Evolutionary conservation across 2,888 invertebrate genomes (phyloP), one percentile per base, ranked within the genome.

Genomic region (Aphrophora alni): DNA sequence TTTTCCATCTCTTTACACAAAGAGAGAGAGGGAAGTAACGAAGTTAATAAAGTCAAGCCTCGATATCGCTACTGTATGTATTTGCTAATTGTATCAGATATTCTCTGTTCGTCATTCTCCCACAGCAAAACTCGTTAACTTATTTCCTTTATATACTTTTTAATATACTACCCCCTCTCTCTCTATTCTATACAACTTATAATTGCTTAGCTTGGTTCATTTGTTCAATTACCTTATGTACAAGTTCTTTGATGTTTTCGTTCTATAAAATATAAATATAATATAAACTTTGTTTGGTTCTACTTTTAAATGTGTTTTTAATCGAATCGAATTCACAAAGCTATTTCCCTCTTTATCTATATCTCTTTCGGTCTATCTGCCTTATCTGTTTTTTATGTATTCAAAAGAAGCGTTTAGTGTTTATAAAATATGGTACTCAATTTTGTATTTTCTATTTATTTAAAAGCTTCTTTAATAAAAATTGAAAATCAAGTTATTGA

Each of bases 1-100:
- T 82, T 82, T 82, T 82, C 82, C 80, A 80, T 82, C 82, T 80
- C 80, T 80, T 82, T 78, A 75, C 80, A 73, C 38, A 59, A 70
- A 75, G 78, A 78, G 75, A n/a, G 33, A 33, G 75, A 24, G 28
- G 33, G 38, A 21, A 21, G 76, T 70, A 80, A 74, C 28, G 24
- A 76, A 75, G 10, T 78, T 79, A 59, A 77, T 76, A 69, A 80
- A 80, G 76, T 28, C 77, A 38, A 24, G 70, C 73, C n/a, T 24
- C n/a, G n/a, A n/a, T 21, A 70, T 38, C 17, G 26, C 27, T 70
- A 17, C 51, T 75, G 69, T 75, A 79, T 79, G 26, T 69, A 70
- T 68, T 71, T 38, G 25, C 51, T 25, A 75, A 69, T 75, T 77
- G 70, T 38, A 75, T 51, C 59, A 59, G 21, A 59, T 59, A 59